A percentile compares a stretch with the other conserved stretches of the same genome.
Evolutionary conservation across 2,113 vertebrate species (phyloP).

Genomic region (Tachysurus vachellii): DNA sequence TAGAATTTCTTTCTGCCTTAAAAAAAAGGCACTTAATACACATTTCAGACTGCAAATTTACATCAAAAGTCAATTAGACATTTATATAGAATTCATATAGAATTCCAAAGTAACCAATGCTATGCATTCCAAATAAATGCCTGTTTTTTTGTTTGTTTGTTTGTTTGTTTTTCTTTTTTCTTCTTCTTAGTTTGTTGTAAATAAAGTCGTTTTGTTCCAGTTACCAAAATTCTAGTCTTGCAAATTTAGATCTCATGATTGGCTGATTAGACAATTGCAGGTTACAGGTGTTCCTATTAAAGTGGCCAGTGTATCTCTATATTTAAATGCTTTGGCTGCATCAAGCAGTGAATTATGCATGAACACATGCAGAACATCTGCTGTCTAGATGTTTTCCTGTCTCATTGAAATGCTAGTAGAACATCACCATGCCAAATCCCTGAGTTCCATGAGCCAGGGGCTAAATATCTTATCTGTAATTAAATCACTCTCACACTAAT

Average conservation of each 20-base stretch:
- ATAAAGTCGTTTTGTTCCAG: too few relatives aligned
- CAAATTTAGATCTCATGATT: background rate
- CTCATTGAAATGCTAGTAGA: background rate
- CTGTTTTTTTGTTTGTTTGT: too few relatives aligned
- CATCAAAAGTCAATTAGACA: too few relatives aligned
- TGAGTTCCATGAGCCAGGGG: background rate
- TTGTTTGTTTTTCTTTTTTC: too few relatives aligned
- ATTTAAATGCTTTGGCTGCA: background rate
- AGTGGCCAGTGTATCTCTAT: background rate
- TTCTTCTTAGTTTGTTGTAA: too few relatives aligned
- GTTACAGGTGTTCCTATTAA: background rate
- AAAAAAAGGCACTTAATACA: too few relatives aligned
- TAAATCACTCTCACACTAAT: background rate
- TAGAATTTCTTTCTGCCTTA: too few relatives aligned
- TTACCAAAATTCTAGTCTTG: too few relatives aligned
- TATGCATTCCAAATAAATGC: too few relatives aligned
- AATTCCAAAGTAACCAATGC: too few relatives aligned
- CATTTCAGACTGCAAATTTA: too few relatives aligned
- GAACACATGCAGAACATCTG: background rate
- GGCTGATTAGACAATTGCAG: background rate
- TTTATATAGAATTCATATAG: too few relatives aligned
- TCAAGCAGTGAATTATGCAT: background rate
- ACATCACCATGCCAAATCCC: background rate
- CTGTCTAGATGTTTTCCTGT: slow-evolving; percentile 6
- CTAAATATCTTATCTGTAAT: slow-evolving; percentile 11